Evolutionary conservation across 2,797 vertebrate species (phyloP).

Genomic region (Bufotes viridis): DNA sequence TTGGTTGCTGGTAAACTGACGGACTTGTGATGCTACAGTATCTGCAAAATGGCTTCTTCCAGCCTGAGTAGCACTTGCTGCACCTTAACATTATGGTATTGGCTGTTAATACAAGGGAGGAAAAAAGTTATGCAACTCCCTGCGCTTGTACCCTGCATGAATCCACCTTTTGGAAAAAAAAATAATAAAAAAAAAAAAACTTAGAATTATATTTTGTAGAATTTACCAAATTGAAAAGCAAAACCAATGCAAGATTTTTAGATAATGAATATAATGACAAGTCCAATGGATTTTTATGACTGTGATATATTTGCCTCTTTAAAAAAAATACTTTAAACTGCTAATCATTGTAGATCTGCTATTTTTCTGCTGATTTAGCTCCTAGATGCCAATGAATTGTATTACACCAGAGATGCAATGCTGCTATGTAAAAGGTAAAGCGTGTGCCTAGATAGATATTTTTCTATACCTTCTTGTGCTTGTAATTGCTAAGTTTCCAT

Average conservation of each 20-base stretch:
- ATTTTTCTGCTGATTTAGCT: conserved; percentile 29
- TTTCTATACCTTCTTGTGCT: background rate
- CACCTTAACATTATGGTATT: background rate
- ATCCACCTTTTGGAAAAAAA: background rate
- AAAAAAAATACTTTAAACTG: background rate
- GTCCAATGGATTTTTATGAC: background rate
- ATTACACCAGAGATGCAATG: conserved; percentile 11
- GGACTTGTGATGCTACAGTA: background rate
- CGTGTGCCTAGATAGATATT: conserved; percentile 42
- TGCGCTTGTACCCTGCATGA: background rate
- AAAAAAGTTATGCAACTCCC: background rate
- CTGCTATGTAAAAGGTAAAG: conserved; percentile 48
- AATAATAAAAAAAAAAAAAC: background rate
- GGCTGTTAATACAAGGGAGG: background rate
- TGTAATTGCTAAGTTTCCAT: background rate
- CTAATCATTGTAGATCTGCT: conserved; percentile 9
- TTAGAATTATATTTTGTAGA: conserved; percentile 21
- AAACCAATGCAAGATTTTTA: conserved; percentile 39
- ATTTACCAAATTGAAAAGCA: conserved; percentile 16
- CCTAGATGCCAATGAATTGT: conserved; percentile 28
- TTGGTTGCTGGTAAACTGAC: background rate
- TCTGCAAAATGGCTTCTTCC: background rate
- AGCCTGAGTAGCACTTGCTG: background rate
- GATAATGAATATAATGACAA: background rate
- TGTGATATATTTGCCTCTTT: background rate